Evolutionary conservation across 2,888 invertebrate species (phyloP).

Genomic region (Leucophenga montana): DNA sequence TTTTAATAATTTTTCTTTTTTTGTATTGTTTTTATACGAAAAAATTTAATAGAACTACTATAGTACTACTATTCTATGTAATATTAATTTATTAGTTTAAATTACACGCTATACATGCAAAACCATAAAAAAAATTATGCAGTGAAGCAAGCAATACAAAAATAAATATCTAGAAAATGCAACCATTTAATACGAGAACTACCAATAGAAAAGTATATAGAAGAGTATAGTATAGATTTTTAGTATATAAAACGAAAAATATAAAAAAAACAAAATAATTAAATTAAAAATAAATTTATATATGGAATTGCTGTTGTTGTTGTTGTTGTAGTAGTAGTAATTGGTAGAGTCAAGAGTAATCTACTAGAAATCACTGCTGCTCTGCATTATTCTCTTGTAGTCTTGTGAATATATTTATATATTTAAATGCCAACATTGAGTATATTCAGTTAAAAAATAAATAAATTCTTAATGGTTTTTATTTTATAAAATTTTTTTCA

Average conservation of each 20-base stretch:
- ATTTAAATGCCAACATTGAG: neutral
- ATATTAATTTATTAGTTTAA: too few species aligned
- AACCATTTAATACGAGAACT: too few species aligned
- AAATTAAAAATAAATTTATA: slow-evolving; percentile 1
- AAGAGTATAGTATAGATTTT: too few species aligned
- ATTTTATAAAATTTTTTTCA: slow-evolving; percentile 19
- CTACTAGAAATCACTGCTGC: slow-evolving; percentile 59
- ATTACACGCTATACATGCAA: too few species aligned
- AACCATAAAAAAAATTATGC: too few species aligned
- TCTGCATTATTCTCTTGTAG: slow-evolving; percentile 23
- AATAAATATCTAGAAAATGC: too few species aligned
- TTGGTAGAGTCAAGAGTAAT: slow-evolving; percentile 42
- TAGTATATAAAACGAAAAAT: neutral
- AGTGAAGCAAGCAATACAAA: too few species aligned
- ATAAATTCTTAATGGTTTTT: neutral
- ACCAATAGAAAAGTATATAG: too few species aligned
- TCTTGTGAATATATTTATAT: neutral
- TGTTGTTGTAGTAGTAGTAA: neutral
- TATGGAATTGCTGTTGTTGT: slow-evolving; percentile 18
- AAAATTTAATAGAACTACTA: too few species aligned
- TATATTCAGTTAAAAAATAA: slow-evolving; percentile 24
- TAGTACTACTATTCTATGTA: too few species aligned
- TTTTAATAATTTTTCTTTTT: too few species aligned
- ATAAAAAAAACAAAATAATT: slow-evolving; percentile 28
- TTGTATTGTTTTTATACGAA: too few species aligned